These are phyloP conservation scores for Drosophila niveifrons DNA, from an alignment of 2,888 invertebrate genomes.

Conservation along the genomic window DNA sequence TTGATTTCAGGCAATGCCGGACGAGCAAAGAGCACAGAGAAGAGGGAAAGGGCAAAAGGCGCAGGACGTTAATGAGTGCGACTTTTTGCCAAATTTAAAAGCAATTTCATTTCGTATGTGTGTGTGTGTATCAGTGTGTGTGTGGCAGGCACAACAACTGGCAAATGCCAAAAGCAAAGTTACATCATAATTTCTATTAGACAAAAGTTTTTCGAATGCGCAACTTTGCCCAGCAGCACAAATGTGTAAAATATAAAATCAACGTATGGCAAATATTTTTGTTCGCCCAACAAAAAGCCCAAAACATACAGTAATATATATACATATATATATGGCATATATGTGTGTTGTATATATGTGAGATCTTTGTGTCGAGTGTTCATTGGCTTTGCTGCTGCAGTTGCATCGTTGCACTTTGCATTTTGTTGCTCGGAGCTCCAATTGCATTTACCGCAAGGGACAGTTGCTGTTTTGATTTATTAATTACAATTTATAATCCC, in stretches of 20 bases:
- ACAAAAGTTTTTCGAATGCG: conserved; percentile 49
- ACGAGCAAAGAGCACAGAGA: not conserved
- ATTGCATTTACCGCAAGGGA: conserved; percentile 33
- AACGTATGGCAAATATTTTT: conserved; percentile 55
- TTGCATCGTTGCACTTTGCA: conserved; percentile 8
- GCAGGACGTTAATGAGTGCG: conserved; percentile 58
- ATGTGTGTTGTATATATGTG: conserved; percentile 15
- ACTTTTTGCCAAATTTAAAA: conserved; percentile 63
- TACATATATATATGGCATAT: conserved; percentile 5
- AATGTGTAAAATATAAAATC: conserved; percentile 59
- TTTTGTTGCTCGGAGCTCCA: conserved; percentile 29
- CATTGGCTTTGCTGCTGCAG: conserved; percentile 18
- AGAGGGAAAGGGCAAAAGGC: not conserved
- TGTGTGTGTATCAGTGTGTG: conserved; percentile 15
- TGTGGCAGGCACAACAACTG: conserved; percentile 40
- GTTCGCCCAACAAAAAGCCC: conserved; percentile 36
- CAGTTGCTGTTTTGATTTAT: conserved; percentile 74
- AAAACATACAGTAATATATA: conserved; percentile 19
- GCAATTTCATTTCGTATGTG: conserved; percentile 59
- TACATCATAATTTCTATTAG: conserved; percentile 71
- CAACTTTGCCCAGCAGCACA: conserved; percentile 46
- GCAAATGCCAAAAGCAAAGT: conserved; percentile 67
- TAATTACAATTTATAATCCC: conserved; percentile 76
- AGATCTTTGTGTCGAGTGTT: conserved; percentile 11
- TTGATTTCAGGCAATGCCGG: conserved; percentile 55